A percentile compares a stretch with the other conserved stretches of the same genome.
These are phyloP conservation scores for Eugnorisma glareosa DNA, from an alignment of 2,888 invertebrate genomes.

Conservation along the genomic window DNA sequence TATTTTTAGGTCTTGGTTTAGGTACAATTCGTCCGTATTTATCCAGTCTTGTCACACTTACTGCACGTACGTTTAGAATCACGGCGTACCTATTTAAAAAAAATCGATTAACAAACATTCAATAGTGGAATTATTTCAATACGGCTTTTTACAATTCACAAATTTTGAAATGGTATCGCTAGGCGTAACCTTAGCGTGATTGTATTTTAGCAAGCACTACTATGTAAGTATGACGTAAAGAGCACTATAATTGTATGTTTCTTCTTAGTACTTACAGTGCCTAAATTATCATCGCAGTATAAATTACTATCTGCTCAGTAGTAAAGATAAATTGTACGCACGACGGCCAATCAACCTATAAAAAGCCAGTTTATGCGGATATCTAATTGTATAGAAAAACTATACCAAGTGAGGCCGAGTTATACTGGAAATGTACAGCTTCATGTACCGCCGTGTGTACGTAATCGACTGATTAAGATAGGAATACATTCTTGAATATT, in stretches of 20 bases:
- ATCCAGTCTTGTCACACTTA: neutral
- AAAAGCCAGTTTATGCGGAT: too few relatives aligned
- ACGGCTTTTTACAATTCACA: neutral
- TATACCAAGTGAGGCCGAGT: too few relatives aligned
- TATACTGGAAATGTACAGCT: too few relatives aligned
- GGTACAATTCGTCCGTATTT: neutral
- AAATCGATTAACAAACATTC: neutral
- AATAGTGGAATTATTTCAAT: neutral
- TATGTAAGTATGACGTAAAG: neutral
- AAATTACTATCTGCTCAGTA: constrained; percentile 24
- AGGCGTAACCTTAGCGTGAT: neutral
- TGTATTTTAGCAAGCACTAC: neutral
- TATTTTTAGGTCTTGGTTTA: too few relatives aligned
- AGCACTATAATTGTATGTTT: neutral
- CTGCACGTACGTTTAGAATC: neutral
- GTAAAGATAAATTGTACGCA: constrained; percentile 49
- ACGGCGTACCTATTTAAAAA: neutral
- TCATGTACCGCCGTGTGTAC: too few relatives aligned
- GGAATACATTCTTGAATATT: constrained; percentile 1
- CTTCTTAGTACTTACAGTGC: neutral
- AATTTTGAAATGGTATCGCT: too few relatives aligned
- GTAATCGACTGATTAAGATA: constrained; percentile 31
- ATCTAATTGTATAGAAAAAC: too few relatives aligned
- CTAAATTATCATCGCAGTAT: neutral
- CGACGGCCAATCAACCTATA: too few relatives aligned